These are phyloP conservation scores for Nomada ferruginata DNA, from an alignment of 2,888 invertebrate species.

Conservation along the genomic window DNA sequence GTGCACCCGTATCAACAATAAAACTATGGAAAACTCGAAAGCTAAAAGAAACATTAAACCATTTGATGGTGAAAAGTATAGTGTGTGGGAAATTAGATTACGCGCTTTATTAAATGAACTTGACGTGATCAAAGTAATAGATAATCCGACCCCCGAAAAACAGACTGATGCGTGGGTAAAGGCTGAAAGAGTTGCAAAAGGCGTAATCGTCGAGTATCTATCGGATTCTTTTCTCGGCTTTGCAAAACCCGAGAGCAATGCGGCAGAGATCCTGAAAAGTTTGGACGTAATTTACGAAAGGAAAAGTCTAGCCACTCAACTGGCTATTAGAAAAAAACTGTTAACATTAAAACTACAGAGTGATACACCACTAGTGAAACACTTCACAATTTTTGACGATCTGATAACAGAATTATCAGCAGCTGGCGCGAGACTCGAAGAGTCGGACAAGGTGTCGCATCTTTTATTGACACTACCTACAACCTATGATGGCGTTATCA, in stretches of 20 bases:
- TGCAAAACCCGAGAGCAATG: not conserved
- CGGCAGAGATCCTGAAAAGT: not conserved
- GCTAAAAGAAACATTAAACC: constrained; percentile 13
- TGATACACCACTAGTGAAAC: not conserved
- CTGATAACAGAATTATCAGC: not conserved
- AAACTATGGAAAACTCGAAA: not conserved
- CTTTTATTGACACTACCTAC: not conserved
- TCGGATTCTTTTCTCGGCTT: not conserved
- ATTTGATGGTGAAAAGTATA: constrained; percentile 7
- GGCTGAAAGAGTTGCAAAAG: not conserved
- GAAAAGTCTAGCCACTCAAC: not conserved
- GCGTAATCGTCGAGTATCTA: not conserved
- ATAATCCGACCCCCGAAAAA: not conserved
- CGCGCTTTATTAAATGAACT: constrained; percentile 1
- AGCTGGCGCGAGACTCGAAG: not conserved
- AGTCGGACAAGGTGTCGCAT: not conserved
- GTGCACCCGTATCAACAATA: not conserved
- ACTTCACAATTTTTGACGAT: constrained; percentile 1
- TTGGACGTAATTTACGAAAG: too few species aligned
- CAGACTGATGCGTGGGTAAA: not conserved
- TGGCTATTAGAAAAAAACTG: not conserved
- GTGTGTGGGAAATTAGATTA: not conserved
- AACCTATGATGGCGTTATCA: not conserved
- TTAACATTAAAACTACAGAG: not conserved
- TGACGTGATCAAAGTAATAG: not conserved